Evolutionary conservation across 2,888 invertebrate genomes (phyloP).

Genomic region (Ceramica pisi): DNA sequence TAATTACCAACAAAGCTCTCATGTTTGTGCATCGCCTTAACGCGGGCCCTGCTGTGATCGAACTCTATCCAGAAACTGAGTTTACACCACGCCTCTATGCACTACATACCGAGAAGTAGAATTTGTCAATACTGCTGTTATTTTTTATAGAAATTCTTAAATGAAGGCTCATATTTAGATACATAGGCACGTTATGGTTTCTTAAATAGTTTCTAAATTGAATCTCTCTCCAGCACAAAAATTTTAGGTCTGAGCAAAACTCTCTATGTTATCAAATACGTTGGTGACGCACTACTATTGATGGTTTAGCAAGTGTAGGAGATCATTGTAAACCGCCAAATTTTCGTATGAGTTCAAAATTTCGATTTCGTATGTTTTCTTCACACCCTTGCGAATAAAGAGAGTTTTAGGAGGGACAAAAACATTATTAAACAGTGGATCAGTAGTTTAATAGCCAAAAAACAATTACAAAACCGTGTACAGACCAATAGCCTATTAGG

Average conservation of each 20-base stretch:
- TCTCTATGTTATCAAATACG: constrained; percentile 16
- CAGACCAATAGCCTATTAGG: neutral
- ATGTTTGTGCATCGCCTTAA: constrained; percentile 83
- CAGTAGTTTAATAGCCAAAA: neutral
- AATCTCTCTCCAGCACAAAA: neutral
- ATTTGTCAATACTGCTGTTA: constrained; percentile 53
- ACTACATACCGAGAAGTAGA: constrained; percentile 66
- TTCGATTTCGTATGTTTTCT: too few relatives aligned
- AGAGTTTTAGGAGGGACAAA: neutral
- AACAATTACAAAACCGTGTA: neutral
- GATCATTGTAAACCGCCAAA: neutral
- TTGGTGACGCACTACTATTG: neutral
- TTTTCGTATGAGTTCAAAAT: neutral
- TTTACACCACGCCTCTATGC: constrained; percentile 70
- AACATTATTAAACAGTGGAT: neutral
- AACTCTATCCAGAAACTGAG: constrained; percentile 72
- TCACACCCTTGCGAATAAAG: neutral
- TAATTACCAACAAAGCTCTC: constrained; percentile 88
- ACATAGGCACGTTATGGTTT: neutral
- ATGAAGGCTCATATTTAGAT: constrained; percentile 16
- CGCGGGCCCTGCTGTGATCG: constrained; percentile 72
- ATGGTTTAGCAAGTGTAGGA: neutral
- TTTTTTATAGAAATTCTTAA: constrained; percentile 38
- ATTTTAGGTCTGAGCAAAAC: neutral
- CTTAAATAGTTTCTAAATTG: neutral